phyloP scores from a whole-genome alignment of 2,888 invertebrate genomes.

The Willowsia nigromaculata region DNA sequence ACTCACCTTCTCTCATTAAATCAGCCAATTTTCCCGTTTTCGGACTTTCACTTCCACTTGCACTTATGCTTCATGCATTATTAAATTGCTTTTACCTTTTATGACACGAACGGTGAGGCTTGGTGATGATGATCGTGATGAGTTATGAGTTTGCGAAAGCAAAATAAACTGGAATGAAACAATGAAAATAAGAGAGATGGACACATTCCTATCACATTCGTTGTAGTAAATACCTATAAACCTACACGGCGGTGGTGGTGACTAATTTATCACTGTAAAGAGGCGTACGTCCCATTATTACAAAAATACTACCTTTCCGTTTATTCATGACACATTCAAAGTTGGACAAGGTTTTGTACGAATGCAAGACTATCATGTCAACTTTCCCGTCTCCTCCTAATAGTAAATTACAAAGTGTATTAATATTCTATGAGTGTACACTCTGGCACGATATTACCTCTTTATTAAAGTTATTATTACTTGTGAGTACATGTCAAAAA shows the following conservation, averaged over 20 bases:
- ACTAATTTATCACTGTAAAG: slow-evolving; percentile 8
- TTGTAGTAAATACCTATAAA: neutral
- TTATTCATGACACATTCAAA: neutral
- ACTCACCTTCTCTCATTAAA: neutral
- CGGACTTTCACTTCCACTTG: slow-evolving; percentile 16
- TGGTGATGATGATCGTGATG: neutral
- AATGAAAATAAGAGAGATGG: neutral
- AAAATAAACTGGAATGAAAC: slow-evolving; percentile 10
- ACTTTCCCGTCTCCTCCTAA: neutral
- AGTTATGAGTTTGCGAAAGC: neutral
- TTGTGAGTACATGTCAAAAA: neutral
- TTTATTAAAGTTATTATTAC: slow-evolving; percentile 8
- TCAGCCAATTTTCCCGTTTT: neutral
- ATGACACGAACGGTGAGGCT: neutral
- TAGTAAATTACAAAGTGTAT: neutral
- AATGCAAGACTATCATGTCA: neutral
- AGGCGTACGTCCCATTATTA: neutral
- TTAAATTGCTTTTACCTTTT: slow-evolving; percentile 44
- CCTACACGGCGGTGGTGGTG: neutral
- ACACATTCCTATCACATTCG: neutral
- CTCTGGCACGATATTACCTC: neutral
- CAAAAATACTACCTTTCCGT: neutral
- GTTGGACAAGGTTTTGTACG: neutral
- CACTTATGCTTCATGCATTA: slow-evolving; percentile 43
- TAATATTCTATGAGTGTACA: neutral